Evolutionary conservation across 2,797 vertebrate species (phyloP), one percentile per base, ranked within the genome.

Genomic region (Crax fasciolata): DNA sequence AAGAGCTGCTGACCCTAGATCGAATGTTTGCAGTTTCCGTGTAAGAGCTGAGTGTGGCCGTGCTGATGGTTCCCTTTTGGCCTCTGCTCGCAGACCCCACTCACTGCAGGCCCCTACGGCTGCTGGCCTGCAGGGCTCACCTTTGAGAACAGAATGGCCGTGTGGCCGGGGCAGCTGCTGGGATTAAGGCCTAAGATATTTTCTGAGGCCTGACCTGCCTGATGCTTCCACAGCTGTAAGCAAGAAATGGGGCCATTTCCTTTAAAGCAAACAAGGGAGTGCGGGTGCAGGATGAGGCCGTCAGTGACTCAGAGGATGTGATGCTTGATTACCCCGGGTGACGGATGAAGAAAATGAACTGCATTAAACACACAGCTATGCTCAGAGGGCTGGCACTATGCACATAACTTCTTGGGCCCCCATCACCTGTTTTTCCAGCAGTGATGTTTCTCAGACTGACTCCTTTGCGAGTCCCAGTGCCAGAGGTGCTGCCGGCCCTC

Each of bases 231-330:
- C 63, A n/a, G 21, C 74, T 84, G 4, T 49, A 55, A 73, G 70
- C 38, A 3, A 48, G 49, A 94, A 91, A 86, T 68, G 54, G 41
- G 49, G 14, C 32, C 10, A 4, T 94, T 96, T 94, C 41, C 48
- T 84, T 80, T 89, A 72, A 86, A 89, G 83, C 46, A 80, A 85
- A 96, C 35, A 68, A 32, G 32, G 35, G 25, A 6, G 39, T 52
- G 44, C 14, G 39, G 24, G 17, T 67, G 25, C 70, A 84, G 73
- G 35, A 75, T 83, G 66, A 78, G 51, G 35, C 82, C 43, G 51
- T 46, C 44, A 27, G 62, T 90, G 89, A 94, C 79, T 92, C 70
- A 76, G 82, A 89, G 82, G 94, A 95, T 79, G 87, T 79, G 85
- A 54, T 89, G 49, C 85, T 91, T 79, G 39, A 74, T 88, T 84